Evolutionary conservation across 2,797 vertebrate genomes (phyloP).

Genomic region (Onychomys leucogaster): DNA sequence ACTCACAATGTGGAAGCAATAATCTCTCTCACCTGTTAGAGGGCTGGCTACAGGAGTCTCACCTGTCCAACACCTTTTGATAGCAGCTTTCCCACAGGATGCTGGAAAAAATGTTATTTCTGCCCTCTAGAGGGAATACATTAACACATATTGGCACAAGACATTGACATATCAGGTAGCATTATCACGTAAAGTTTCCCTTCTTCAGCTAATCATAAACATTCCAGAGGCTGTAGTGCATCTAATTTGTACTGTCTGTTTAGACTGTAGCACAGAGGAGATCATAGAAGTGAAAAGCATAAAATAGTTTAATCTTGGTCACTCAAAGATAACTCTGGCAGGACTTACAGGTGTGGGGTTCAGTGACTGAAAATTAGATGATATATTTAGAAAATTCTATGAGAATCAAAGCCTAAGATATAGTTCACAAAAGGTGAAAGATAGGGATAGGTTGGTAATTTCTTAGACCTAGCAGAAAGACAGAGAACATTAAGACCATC

Average conservation of each 20-base stretch:
- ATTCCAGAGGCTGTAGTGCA: background rate
- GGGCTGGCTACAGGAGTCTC: background rate
- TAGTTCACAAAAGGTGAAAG: background rate
- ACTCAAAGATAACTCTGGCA: background rate
- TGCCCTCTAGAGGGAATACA: background rate
- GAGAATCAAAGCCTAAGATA: background rate
- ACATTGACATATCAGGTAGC: background rate
- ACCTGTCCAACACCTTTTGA: background rate
- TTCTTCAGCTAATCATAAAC: background rate
- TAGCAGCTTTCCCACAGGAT: background rate
- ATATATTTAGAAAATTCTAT: background rate
- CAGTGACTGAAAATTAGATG: background rate
- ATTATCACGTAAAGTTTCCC: background rate
- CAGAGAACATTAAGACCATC: background rate
- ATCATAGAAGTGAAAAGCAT: background rate
- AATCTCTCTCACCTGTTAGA: background rate
- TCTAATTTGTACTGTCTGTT: background rate
- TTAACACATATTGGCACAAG: too few species aligned
- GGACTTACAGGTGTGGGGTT: rapidly evolving
- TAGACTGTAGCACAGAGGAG: background rate
- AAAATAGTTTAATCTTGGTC: too few species aligned
- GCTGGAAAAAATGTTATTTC: background rate
- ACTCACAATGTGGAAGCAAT: background rate
- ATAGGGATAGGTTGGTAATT: background rate
- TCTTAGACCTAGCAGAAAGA: too few species aligned